Conservation (phyloP, 1,140 invertebrate species). For the Drosophila azteca region DNA sequence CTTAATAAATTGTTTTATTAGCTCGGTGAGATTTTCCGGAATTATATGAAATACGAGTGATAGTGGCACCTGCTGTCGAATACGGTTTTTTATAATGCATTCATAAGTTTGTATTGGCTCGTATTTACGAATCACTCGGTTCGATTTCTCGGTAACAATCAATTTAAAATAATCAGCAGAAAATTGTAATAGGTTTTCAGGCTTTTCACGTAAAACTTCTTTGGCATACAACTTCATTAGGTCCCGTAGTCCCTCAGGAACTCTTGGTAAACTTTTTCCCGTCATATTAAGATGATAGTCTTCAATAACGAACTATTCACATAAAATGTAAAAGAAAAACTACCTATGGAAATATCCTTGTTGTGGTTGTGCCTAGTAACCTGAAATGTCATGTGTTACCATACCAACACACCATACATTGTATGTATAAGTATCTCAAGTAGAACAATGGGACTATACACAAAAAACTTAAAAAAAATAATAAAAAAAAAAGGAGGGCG, state of each 20-base stretch:
- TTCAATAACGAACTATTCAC: conserved; percentile 27
- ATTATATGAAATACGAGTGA: conserved; percentile 83
- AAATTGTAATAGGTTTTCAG: conserved; percentile 84
- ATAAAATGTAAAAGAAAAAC: conserved; percentile 70
- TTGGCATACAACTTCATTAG: conserved; percentile 85
- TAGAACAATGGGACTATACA: no score
- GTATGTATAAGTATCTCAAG: no score
- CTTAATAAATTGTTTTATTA: conserved; percentile 85
- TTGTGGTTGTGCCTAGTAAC: conserved; percentile 34
- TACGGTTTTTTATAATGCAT: conserved; percentile 65
- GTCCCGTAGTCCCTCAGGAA: conserved; percentile 84
- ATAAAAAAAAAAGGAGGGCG: no score
- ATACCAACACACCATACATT: conserved; percentile 44
- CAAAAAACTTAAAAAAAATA: no score
- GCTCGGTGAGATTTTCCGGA: conserved; percentile 84
- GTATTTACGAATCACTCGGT: conserved; percentile 41
- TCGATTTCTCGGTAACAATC: conserved; percentile 80
- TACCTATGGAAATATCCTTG: conserved; percentile 31
- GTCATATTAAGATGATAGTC: conserved; percentile 51
- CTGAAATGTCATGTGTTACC: conserved; percentile 51
- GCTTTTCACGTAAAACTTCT: conserved; percentile 85
- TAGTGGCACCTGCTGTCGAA: conserved; percentile 61
- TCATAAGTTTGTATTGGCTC: conserved; percentile 62
- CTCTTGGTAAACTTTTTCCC: conserved; percentile 75
- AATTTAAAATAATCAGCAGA: conserved; percentile 84